Percentiles rank a stretch among this genome's conserved stretches.
Evolutionary conservation across 2,113 vertebrate species (phyloP).

Genomic region (Micronycteris hirsuta): DNA sequence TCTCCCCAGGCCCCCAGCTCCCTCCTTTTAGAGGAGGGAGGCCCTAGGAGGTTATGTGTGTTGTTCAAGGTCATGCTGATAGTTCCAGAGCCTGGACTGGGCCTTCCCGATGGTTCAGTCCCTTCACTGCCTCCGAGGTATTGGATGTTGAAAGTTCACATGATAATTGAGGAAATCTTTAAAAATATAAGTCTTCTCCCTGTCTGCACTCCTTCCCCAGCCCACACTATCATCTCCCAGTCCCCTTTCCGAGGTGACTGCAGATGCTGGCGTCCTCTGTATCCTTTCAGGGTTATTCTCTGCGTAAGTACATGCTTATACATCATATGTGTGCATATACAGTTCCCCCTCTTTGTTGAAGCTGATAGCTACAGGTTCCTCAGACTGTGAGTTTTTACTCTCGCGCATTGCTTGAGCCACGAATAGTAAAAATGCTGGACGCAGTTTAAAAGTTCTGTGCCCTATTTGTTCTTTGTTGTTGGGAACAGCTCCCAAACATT

Average conservation of each 20-base stretch:
- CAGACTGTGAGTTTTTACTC: neutral
- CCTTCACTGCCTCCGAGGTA: neutral
- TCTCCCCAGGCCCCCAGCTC: neutral
- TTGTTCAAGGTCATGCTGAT: neutral
- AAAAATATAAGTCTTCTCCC: neutral
- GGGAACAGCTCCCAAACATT: neutral
- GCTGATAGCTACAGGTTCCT: neutral
- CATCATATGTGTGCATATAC: neutral
- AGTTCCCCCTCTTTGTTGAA: neutral
- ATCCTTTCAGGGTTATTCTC: neutral
- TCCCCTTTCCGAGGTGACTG: neutral
- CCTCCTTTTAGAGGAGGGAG: neutral
- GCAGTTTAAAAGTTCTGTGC: neutral
- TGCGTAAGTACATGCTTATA: rapidly evolving
- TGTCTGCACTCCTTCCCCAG: neutral
- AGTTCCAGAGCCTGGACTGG: neutral
- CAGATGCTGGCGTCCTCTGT: rapidly evolving
- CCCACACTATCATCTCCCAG: neutral
- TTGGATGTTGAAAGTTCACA: neutral
- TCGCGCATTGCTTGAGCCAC: neutral
- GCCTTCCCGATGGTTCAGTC: neutral
- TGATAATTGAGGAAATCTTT: neutral
- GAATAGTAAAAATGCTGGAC: neutral
- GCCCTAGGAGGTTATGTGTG: neutral
- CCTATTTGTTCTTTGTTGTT: neutral